Evolutionary conservation across 35 echinoderm and acorn worm genomes (phyloP).

Genomic region (Ophiothrix spiculata): DNA sequence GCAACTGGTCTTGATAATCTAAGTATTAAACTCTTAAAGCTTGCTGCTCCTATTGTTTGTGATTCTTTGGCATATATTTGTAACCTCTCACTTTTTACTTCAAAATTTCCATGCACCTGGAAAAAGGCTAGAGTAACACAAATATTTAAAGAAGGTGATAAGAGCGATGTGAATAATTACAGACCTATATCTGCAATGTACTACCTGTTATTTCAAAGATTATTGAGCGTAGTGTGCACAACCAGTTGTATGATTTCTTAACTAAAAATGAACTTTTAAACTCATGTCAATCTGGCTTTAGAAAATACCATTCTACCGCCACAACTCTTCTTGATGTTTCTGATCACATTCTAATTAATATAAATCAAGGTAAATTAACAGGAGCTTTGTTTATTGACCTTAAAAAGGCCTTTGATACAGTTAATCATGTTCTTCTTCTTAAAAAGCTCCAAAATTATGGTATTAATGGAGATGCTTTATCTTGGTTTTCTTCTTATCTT

Average conservation of each 20-base stretch:
- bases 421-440: no score
- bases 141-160: constrained; percentile 30
- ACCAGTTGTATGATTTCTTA: constrained; percentile 1
- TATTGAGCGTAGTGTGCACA: constrained; percentile 27
- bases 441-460: no score
- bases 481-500: no score
- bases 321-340: no score
- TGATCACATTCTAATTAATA: no score
- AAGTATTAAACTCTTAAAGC: neutral
- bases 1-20: constrained; percentile 22
- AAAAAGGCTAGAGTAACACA: constrained; percentile 30
- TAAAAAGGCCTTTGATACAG: no score
- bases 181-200: constrained; percentile 53
- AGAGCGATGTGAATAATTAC: constrained; percentile 7
- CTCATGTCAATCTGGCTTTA: no score
- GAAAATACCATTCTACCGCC: no score
- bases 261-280: no score
- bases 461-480: no score
- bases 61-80: neutral
- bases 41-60: neutral
- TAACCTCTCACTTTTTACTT: constrained; percentile 6
- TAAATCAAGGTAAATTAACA: no score
- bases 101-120: constrained; percentile 13
- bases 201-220: constrained; percentile 35
- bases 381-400: no score